Conservation (phyloP, 2,888 invertebrate genomes). For the Cremastinae sp. region DNA sequence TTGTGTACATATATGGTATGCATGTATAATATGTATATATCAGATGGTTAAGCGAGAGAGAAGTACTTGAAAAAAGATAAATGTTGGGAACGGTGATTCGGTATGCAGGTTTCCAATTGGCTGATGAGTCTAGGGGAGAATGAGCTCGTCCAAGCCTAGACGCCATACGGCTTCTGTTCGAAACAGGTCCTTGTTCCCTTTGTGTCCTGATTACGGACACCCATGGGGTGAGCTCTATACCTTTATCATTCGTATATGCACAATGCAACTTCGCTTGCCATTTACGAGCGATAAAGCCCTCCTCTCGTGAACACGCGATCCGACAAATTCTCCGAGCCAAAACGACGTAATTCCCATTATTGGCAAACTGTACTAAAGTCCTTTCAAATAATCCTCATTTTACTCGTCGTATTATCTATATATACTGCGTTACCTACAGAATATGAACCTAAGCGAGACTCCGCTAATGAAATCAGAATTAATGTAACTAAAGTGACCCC, state of each 20-base stretch:
- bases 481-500: too few relatives aligned
- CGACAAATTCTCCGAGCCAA: not conserved
- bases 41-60: too few relatives aligned
- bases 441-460: too few relatives aligned
- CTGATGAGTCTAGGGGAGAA: constrained; percentile 8
- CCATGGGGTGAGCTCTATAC: constrained; percentile 24
- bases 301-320: constrained; percentile 1
- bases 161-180: constrained; percentile 59
- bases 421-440: too few relatives aligned
- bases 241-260: constrained; percentile 1
- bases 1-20: too few relatives aligned
- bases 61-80: not conserved
- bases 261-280: not conserved
- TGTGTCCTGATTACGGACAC: constrained; percentile 22
- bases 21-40: too few relatives aligned
- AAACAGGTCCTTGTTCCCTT: constrained; percentile 26
- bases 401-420: too few relatives aligned
- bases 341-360: too few relatives aligned
- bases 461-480: too few relatives aligned
- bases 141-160: too few relatives aligned
- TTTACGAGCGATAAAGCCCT: constrained; percentile 54
- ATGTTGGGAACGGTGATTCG: constrained; percentile 13
- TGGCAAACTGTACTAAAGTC: too few relatives aligned
- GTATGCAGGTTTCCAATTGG: constrained; percentile 13
- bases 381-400: too few relatives aligned